Percentiles rank a stretch among this genome's conserved stretches.
Evolutionary conservation across 2,797 vertebrate species (phyloP).

Genomic region (Basileuterus tristriatus): DNA sequence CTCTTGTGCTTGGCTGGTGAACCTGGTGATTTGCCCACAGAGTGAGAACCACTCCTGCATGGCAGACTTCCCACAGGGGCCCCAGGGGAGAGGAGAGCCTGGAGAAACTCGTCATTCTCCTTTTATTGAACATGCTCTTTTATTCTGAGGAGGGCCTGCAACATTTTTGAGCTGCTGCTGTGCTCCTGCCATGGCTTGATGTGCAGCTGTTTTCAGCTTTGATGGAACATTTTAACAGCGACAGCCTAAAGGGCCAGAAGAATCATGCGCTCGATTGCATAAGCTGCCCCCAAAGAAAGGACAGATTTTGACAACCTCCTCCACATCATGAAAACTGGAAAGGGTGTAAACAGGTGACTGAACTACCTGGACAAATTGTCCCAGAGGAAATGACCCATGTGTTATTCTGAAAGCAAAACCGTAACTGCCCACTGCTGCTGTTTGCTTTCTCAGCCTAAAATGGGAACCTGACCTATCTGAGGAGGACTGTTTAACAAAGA

Average conservation of each 20-base stretch:
- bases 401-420: neutral
- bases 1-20: neutral
- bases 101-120: neutral
- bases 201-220: neutral
- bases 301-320: neutral
- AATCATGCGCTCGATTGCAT: neutral
- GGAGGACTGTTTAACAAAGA: neutral
- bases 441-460: neutral
- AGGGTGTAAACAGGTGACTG: neutral
- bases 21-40: accelerated
- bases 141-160: neutral
- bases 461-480: neutral
- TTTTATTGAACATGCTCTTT: neutral
- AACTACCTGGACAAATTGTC: neutral
- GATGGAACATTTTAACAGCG: neutral
- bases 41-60: accelerated
- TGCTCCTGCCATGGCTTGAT: neutral
- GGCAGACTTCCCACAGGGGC: neutral
- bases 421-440: neutral
- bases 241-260: neutral
- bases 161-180: neutral
- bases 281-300: neutral
- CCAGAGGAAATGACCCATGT: neutral
- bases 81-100: neutral
- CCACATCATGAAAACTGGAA: neutral